Evolutionary conservation across 2,797 vertebrate species (phyloP).

Genomic region (Clamator glandarius): DNA sequence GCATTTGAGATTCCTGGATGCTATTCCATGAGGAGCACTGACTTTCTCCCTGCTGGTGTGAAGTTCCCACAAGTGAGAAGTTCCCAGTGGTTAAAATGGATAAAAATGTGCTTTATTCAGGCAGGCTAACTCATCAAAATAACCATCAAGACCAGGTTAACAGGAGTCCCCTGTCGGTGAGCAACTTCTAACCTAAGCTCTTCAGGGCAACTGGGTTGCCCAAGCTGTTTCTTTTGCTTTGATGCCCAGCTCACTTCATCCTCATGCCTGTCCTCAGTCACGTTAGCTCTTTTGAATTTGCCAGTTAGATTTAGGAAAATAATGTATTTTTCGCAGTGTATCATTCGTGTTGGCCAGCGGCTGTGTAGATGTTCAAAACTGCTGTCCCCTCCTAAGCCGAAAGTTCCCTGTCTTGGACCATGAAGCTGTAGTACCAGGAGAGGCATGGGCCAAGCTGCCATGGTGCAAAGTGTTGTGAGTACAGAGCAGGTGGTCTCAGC

Average conservation of each 20-base stretch:
- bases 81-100: neutral
- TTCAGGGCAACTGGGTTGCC: neutral
- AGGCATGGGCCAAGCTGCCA: neutral
- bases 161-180: neutral
- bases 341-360: neutral
- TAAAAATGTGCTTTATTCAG: neutral
- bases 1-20: neutral
- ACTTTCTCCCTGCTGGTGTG: neutral
- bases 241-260: neutral
- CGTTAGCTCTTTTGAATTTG: neutral
- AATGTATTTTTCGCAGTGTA: neutral
- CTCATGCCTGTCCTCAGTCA: neutral
- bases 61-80: neutral
- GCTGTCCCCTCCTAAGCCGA: neutral
- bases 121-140: neutral
- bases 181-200: neutral
- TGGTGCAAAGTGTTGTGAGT: neutral
- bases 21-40: accelerated
- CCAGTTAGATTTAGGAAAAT: neutral
- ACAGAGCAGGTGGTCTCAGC: neutral
- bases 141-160: neutral
- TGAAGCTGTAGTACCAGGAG: neutral
- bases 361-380: neutral
- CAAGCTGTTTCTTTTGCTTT: neutral
- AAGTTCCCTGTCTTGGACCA: neutral